Conservation (phyloP, 2,888 invertebrate genomes). For the Cosmopolites sordidus region DNA sequence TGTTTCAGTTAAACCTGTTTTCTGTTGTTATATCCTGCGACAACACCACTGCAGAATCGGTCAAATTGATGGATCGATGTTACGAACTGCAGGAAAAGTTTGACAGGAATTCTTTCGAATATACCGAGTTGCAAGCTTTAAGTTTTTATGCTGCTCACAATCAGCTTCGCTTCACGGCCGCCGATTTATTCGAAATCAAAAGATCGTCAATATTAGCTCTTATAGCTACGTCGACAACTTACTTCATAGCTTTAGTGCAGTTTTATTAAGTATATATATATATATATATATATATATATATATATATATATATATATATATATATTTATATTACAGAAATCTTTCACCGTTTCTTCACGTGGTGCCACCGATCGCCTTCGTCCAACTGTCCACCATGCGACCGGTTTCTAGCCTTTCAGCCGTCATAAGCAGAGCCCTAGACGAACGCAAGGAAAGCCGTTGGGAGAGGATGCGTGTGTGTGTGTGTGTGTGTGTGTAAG, state of each 20-base stretch:
- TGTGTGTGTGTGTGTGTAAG: too few relatives aligned
- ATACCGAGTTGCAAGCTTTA: constrained; percentile 11
- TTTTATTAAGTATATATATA: constrained; percentile 8
- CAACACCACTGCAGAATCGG: constrained; percentile 8
- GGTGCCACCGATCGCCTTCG: too few relatives aligned
- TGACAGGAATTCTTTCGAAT: constrained; percentile 10
- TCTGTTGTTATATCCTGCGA: constrained; percentile 15
- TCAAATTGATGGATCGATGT: constrained; percentile 8
- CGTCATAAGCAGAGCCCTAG: too few relatives aligned
- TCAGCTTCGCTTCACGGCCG: constrained; percentile 14
- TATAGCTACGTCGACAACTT: constrained; percentile 14
- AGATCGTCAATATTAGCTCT: constrained; percentile 11
- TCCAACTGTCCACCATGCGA: too few relatives aligned
- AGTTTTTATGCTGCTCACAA: constrained; percentile 6
- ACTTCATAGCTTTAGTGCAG: constrained; percentile 18
- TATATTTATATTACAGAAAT: too few relatives aligned
- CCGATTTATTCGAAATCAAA: constrained; percentile 16
- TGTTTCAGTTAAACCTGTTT: constrained; percentile 19
- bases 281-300: background rate
- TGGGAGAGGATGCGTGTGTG: too few relatives aligned
- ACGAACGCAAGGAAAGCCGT: too few relatives aligned
- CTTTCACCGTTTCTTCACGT: too few relatives aligned
- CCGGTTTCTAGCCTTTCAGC: too few relatives aligned
- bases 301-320: too few relatives aligned
- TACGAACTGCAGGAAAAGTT: constrained; percentile 13